phyloP scores from a whole-genome alignment of 2,888 invertebrate genomes.

The Chloromyia formosa region DNA sequence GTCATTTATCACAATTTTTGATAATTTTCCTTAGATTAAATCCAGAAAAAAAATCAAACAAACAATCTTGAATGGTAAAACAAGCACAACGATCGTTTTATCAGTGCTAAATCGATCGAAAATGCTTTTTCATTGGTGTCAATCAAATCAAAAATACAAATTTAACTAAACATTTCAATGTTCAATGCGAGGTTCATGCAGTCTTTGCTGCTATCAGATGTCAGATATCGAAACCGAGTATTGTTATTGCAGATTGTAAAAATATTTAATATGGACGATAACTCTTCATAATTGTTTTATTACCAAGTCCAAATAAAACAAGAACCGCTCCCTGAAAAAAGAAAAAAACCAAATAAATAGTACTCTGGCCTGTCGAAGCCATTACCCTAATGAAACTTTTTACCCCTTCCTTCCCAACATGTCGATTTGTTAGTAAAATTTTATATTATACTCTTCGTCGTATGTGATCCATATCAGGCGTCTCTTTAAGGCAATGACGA shows the following conservation, averaged over 20 bases:
- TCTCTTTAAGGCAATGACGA: not conserved
- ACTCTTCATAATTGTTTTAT: slow-evolving; percentile 36
- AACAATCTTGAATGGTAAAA: too few species aligned
- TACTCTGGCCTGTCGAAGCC: not conserved
- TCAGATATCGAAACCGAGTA: slow-evolving; percentile 11
- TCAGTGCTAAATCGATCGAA: slow-evolving; percentile 10
- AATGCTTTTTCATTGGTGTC: slow-evolving; percentile 27
- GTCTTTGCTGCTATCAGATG: slow-evolving; percentile 14
- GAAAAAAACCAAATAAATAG: not conserved
- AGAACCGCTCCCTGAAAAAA: slow-evolving; percentile 20
- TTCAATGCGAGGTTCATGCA: slow-evolving; percentile 23
- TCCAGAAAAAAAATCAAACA: too few species aligned
- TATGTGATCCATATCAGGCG: slow-evolving; percentile 11
- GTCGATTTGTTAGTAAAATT: slow-evolving; percentile 6
- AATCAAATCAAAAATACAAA: slow-evolving; percentile 40
- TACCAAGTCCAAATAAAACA: not conserved
- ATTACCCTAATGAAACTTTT: slow-evolving; percentile 35
- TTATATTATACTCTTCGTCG: not conserved
- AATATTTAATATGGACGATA: slow-evolving; percentile 29
- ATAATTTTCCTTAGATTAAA: too few species aligned
- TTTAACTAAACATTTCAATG: slow-evolving; percentile 27
- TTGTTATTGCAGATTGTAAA: slow-evolving; percentile 41
- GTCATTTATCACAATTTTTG: not conserved
- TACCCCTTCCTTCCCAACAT: too few species aligned
- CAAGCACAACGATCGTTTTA: not conserved